Evolutionary conservation across 2,797 vertebrate species (phyloP), one percentile per base, ranked within the genome.

Genomic region (Myripristis jacobus): DNA sequence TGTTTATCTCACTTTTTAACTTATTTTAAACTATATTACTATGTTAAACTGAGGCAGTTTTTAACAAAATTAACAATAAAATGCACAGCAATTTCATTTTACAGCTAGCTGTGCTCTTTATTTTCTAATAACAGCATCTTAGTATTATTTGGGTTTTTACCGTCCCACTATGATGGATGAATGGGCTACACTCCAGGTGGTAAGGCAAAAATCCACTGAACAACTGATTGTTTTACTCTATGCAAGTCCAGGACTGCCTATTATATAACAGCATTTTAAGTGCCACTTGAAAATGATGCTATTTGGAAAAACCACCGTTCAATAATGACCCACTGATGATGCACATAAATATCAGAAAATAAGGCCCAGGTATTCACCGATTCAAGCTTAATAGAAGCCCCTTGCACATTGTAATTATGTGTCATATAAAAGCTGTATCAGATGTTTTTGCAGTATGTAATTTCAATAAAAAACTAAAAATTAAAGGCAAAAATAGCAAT

Each of bases 401-500:
- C 53, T 16, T 41, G 80, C 81, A 78, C 63, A 80, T 60, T 72
- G 67, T 47, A 62, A 76, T 81, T 56, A 77, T n/a, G 34, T 61
- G 22, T 57, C 38, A 66, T 70, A 69, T 34, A 75, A 76, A 81
- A 58, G 34, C 11, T 29, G 13, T 38, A 57, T 73, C 43, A 69
- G 8, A 64, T 51, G 55, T 68, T 58, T 73, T 70, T 65, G 63
- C 15, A 73, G 43, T 50, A 67, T 51, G 53, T 48, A 65, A 11
- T 63, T 64, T 22, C 29, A 50, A 36, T 16, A 61, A 43, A 43
- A 43, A 5, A 52, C 66, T 24, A 52, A 75, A 47, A 66, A 54
- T 75, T 70, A 68, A 81, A 78, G 67, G 83, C 79, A 85, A 31
- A 71, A 66, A 46, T 63, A 54, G 31, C 27, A 67, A 66, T 25